Evolutionary conservation across 2,888 invertebrate genomes (phyloP), one percentile per base, ranked within the genome.

Genomic region (Oasisia sp.): DNA sequence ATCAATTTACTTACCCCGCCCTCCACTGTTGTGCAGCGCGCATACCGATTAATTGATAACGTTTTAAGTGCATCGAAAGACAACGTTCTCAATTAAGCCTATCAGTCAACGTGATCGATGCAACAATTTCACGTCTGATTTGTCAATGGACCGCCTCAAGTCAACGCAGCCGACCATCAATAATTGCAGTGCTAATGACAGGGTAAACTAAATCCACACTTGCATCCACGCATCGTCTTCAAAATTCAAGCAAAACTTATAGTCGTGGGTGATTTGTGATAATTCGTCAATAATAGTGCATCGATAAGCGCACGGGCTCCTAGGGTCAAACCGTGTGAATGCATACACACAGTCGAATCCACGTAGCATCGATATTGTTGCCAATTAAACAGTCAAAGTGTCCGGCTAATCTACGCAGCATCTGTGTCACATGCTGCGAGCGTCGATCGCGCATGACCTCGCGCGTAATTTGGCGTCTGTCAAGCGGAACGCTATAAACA

Each of bases 301-400:
- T 74, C 7, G 74, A 74, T 74, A 74, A 74, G 4, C 19, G 27
- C 74, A 74, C 74, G 27, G 7, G 74, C 74, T 74, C 27, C 74
- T 74, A 74, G 27, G 74, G n/a, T 27, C 74, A 74, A 27, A 19
- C 74, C 27, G 74, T 27, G 27, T 74, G 27, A 74, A 74, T 19
- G 74, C 38, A 38, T 38, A 38, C 38, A 38, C 38, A 38, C n/a
- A 74, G 74, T 74, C 74, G 27, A 74, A 27, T 27, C 50, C 50
- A 12, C 50, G 38, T 50, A 19, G 74, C 27, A 27, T 74, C 74
- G 74, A 74, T 74, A 74, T n/a, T 74, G 74, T 74, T 74, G 74
- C 74, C 74, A 74, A 74, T 74, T 74, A 74, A 74, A 74, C 74
- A 74, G 74, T 74, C 74, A 74, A 74, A 74, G 74, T 74, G 74